phyloP scores from a whole-genome alignment of 2,797 vertebrate species.

The Sandelia bainsii region DNA sequence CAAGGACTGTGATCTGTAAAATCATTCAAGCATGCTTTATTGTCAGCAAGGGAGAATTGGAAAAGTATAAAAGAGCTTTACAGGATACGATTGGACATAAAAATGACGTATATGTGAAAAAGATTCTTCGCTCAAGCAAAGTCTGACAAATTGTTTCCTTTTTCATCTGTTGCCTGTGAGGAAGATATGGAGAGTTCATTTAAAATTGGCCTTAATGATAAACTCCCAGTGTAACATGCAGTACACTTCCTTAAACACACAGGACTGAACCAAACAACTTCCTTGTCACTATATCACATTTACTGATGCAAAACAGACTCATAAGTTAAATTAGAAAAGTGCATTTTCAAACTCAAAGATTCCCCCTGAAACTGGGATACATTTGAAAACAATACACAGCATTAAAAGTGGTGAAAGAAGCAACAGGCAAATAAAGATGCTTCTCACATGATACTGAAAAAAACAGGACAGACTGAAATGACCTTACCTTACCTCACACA shows the following conservation, averaged over 20 bases:
- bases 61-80: slow-evolving; percentile 17
- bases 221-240: slow-evolving; percentile 11
- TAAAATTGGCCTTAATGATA: slow-evolving; percentile 27
- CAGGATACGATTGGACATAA: slow-evolving; percentile 41
- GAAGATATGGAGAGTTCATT: slow-evolving; percentile 34
- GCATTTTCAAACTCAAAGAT: slow-evolving; percentile 3
- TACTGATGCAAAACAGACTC: slow-evolving; percentile 2
- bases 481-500: too few species aligned
- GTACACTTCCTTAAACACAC: slow-evolving; percentile 21
- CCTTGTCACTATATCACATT: slow-evolving; percentile 6
- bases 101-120: slow-evolving; percentile 40
- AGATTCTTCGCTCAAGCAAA: slow-evolving; percentile 32
- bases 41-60: slow-evolving; percentile 38
- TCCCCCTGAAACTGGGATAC: neutral
- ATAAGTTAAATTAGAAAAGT: neutral
- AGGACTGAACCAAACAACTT: neutral
- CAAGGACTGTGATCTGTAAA: slow-evolving; percentile 61
- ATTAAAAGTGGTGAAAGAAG: slow-evolving; percentile 8
- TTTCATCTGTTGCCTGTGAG: slow-evolving; percentile 21
- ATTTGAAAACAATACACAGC: slow-evolving; percentile 1
- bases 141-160: slow-evolving; percentile 54
- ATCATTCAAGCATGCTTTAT: slow-evolving; percentile 52
- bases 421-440: slow-evolving; percentile 20
- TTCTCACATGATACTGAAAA: too few species aligned
- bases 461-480: too few species aligned